Conservation (phyloP, 2,888 invertebrate species). For the Agriopis leucophaearia region DNA sequence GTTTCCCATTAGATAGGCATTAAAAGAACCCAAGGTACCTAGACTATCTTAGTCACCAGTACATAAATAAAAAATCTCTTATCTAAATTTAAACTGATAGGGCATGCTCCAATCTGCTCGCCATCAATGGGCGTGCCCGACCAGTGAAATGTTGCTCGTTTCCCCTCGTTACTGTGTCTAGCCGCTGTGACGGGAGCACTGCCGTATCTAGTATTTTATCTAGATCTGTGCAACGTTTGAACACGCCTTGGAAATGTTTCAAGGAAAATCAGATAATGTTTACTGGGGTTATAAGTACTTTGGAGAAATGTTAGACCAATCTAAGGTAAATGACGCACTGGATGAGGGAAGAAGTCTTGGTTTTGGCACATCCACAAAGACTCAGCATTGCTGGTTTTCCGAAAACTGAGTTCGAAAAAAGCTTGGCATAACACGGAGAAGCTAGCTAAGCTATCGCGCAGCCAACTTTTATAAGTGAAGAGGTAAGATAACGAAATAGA, state of each 20-base stretch:
- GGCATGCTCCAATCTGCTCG: slow-evolving; percentile 30
- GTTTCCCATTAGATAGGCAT: background rate
- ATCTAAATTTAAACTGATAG: slow-evolving; percentile 35
- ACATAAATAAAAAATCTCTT: background rate
- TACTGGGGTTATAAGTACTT: background rate
- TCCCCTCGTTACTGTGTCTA: slow-evolving; percentile 72
- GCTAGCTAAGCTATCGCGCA: too few species aligned
- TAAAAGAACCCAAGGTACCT: background rate
- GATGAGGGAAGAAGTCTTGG: too few species aligned
- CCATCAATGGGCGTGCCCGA: slow-evolving; percentile 53
- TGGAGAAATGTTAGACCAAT: too few species aligned
- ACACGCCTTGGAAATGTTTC: background rate
- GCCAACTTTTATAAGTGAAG: too few species aligned
- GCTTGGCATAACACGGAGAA: too few species aligned
- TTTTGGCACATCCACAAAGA: too few species aligned
- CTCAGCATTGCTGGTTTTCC: too few species aligned
- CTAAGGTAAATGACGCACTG: too few species aligned
- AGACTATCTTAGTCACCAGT: background rate
- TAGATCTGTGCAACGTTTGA: slow-evolving; percentile 48
- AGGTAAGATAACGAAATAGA: too few species aligned
- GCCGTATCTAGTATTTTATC: slow-evolving; percentile 59
- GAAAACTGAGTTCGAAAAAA: too few species aligned
- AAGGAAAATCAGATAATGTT: background rate
- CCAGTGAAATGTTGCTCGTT: slow-evolving; percentile 65
- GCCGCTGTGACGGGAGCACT: slow-evolving; percentile 78